Conservation (phyloP, 2,888 invertebrate genomes). For the Mantis religiosa region DNA sequence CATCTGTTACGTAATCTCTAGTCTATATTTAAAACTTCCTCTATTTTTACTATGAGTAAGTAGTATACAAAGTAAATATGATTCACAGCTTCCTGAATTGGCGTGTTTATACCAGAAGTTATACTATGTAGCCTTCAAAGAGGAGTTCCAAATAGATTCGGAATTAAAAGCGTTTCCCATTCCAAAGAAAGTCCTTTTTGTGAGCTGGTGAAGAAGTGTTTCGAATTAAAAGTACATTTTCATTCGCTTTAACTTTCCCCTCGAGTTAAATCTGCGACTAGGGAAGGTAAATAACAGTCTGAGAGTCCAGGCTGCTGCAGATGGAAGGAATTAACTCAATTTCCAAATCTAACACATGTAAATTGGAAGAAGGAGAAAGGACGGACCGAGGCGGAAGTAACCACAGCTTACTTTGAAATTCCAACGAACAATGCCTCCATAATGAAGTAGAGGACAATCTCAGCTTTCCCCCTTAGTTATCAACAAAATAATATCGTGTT, state of each 20-base stretch:
- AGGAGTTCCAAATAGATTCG: too few relatives aligned
- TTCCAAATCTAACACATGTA: background rate
- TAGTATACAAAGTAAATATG: too few relatives aligned
- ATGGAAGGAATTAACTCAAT: background rate
- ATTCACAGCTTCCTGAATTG: too few relatives aligned
- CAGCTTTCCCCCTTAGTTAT: background rate
- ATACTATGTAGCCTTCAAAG: too few relatives aligned
- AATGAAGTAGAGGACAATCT: background rate
- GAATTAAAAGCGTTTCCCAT: background rate
- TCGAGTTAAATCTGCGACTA: background rate
- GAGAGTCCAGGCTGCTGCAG: background rate
- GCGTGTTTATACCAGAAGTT: too few relatives aligned
- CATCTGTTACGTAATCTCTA: too few relatives aligned
- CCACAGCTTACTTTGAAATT: background rate
- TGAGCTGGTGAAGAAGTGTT: background rate
- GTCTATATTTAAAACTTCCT: too few relatives aligned
- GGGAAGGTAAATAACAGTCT: background rate
- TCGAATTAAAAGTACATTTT: background rate
- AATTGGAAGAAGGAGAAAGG: background rate
- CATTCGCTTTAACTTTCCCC: background rate
- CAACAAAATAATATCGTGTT: background rate
- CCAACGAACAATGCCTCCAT: background rate
- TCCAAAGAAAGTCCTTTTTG: background rate
- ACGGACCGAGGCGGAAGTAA: background rate
- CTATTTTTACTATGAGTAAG: too few relatives aligned